These are phyloP conservation scores for Amphiprion ocellaris DNA, from an alignment of 2,113 vertebrate species.

Conservation along the genomic window DNA sequence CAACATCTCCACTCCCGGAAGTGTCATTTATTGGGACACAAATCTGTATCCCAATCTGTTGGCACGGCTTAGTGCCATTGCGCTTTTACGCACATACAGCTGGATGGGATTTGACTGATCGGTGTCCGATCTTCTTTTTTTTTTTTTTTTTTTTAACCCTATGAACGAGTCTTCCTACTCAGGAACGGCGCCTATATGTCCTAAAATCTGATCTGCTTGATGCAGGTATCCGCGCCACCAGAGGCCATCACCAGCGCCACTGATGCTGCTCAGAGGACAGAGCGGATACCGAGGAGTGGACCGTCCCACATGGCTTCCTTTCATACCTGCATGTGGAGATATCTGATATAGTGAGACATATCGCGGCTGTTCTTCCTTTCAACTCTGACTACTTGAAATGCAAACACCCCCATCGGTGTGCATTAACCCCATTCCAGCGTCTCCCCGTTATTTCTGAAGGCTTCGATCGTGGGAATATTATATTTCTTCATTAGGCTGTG, in stretches of 20 bases:
- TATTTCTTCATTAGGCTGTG: background rate
- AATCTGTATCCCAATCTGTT: too few species aligned
- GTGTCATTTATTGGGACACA: background rate
- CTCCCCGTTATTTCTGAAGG: slow-evolving; percentile 18
- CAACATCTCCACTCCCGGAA: background rate
- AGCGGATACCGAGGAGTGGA: slow-evolving; percentile 43
- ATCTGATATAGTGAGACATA: slow-evolving; percentile 70
- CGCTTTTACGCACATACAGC: slow-evolving; percentile 25
- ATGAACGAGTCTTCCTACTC: background rate
- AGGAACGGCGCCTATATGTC: slow-evolving; percentile 29
- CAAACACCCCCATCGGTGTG: slow-evolving; percentile 70
- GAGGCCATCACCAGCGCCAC: slow-evolving; percentile 19
- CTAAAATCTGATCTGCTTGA: slow-evolving; percentile 58
- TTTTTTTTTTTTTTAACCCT: slow-evolving; percentile 27
- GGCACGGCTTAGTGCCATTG: background rate
- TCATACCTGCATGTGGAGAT: slow-evolving; percentile 70
- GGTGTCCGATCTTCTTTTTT: background rate
- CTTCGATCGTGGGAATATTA: slow-evolving; percentile 1
- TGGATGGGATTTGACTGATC: background rate
- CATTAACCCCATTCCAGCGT: slow-evolving; percentile 46
- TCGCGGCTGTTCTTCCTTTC: slow-evolving; percentile 51
- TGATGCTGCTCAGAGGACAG: slow-evolving; percentile 46
- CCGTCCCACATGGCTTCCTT: slow-evolving; percentile 64
- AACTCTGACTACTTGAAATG: slow-evolving; percentile 59
- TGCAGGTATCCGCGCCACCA: slow-evolving; percentile 47